Percentiles rank a stretch among this genome's conserved stretches.
These are phyloP conservation scores for Euwallacea similis DNA, from an alignment of 1,140 invertebrate species.

Conservation along the genomic window DNA sequence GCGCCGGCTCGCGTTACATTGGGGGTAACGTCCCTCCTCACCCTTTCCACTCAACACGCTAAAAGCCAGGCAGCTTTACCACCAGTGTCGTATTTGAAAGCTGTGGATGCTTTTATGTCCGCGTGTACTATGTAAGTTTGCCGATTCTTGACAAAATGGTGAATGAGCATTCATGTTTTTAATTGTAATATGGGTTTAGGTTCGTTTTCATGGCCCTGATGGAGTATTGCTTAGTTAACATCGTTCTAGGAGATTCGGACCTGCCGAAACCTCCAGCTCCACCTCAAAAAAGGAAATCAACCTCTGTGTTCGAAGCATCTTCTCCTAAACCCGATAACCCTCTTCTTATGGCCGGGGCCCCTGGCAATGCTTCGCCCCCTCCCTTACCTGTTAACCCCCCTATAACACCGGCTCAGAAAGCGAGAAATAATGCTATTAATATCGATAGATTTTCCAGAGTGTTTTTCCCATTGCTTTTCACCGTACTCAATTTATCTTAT, in stretches of 20 bases:
- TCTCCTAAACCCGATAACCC: slow-evolving; percentile 49
- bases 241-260: slow-evolving; percentile 77
- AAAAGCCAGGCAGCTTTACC: slow-evolving; percentile 87
- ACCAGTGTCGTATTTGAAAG: slow-evolving; percentile 87
- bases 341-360: slow-evolving; percentile 34
- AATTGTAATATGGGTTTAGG: slow-evolving; percentile 47
- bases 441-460: slow-evolving; percentile 84
- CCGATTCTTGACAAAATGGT: background rate
- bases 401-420: slow-evolving; percentile 62
- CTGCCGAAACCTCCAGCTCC: slow-evolving; percentile 58
- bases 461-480: slow-evolving; percentile 84
- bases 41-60: slow-evolving; percentile 87
- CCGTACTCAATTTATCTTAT: slow-evolving; percentile 82
- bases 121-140: slow-evolving; percentile 77
- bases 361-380: slow-evolving; percentile 28
- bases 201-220: slow-evolving; percentile 93
- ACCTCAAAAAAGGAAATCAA: slow-evolving; percentile 50
- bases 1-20: slow-evolving; percentile 86
- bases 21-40: slow-evolving; percentile 86
- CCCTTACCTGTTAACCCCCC: background rate
- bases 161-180: slow-evolving; percentile 14
- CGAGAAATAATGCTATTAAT: slow-evolving; percentile 75
- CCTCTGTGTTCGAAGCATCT: slow-evolving; percentile 59
- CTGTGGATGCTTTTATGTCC: slow-evolving; percentile 89
- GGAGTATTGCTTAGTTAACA: slow-evolving; percentile 92